Percentiles rank a stretch among this genome's conserved stretches.
These are phyloP conservation scores for Peromyscus polionotus DNA, from an alignment of 2,113 vertebrate genomes.

Conservation along the genomic window DNA sequence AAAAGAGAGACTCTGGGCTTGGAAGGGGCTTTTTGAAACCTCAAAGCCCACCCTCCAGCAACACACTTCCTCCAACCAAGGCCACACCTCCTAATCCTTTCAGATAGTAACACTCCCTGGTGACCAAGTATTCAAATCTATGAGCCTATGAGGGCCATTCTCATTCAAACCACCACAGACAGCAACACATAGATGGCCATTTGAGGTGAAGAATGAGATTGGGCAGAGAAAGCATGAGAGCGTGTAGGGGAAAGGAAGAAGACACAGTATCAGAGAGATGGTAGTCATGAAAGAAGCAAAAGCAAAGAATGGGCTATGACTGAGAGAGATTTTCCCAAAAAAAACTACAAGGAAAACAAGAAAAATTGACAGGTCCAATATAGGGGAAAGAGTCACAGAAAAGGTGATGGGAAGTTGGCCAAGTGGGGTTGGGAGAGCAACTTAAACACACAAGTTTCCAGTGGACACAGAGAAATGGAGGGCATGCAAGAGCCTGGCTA, in stretches of 20 bases:
- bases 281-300: conserved; percentile 15
- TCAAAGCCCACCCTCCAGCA: not conserved
- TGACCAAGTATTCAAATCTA: not conserved
- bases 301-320: not conserved
- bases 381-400: not conserved
- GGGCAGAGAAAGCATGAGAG: not conserved
- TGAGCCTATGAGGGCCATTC: not conserved
- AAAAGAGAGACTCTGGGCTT: not conserved
- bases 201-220: not conserved
- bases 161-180: not conserved
- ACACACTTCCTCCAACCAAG: not conserved
- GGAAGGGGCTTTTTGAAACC: not conserved
- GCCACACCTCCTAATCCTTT: not conserved
- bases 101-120: not conserved
- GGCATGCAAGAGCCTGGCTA: not conserved
- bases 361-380: not conserved
- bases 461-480: not conserved
- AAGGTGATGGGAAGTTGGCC: not conserved
- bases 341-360: not conserved
- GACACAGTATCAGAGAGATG: not conserved
- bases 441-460: not conserved
- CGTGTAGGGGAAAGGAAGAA: not conserved
- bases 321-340: conserved; percentile 19
- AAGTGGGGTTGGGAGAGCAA: not conserved
- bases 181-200: not conserved